Percentiles rank a stretch among this genome's conserved stretches.
These are phyloP conservation scores for Nebria brevicollis DNA, from an alignment of 2,888 invertebrate species.

Conservation along the genomic window DNA sequence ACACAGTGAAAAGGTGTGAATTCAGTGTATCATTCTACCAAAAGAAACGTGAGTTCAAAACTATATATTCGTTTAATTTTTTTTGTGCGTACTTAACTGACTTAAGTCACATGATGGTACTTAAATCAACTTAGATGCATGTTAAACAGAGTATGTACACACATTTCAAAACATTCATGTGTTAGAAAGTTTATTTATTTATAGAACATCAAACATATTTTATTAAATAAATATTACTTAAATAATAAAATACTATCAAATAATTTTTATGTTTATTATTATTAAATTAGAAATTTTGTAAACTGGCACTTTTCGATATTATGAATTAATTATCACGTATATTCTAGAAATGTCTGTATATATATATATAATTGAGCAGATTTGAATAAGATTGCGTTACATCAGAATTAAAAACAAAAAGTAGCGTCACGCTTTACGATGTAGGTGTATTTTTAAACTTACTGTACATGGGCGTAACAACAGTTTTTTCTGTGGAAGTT, in stretches of 20 bases:
- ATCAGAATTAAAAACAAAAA: conserved; percentile 1
- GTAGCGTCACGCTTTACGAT: not conserved
- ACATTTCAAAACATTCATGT: not conserved
- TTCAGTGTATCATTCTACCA: not conserved
- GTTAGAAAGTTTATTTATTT: not conserved
- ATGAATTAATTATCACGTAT: not conserved
- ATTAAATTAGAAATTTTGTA: not conserved
- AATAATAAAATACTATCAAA: no score
- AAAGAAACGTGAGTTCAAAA: not conserved
- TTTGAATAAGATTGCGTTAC: not conserved
- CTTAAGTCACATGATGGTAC: not conserved
- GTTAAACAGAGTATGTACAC: not conserved
- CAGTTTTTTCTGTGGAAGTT: not conserved
- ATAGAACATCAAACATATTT: no score
- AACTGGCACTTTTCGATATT: not conserved
- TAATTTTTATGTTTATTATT: not conserved
- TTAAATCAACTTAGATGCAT: not conserved
- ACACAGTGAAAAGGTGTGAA: not conserved
- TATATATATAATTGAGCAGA: not conserved
- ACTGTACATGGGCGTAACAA: not conserved
- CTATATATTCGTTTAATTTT: not conserved
- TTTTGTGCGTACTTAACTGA: not conserved
- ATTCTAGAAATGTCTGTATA: not conserved
- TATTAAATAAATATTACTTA: no score
- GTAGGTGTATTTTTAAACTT: not conserved